Percentiles rank a stretch among this genome's conserved stretches.
These are phyloP conservation scores for Hyaena hyaena DNA, from an alignment of 2,113 vertebrate species.

Conservation along the genomic window DNA sequence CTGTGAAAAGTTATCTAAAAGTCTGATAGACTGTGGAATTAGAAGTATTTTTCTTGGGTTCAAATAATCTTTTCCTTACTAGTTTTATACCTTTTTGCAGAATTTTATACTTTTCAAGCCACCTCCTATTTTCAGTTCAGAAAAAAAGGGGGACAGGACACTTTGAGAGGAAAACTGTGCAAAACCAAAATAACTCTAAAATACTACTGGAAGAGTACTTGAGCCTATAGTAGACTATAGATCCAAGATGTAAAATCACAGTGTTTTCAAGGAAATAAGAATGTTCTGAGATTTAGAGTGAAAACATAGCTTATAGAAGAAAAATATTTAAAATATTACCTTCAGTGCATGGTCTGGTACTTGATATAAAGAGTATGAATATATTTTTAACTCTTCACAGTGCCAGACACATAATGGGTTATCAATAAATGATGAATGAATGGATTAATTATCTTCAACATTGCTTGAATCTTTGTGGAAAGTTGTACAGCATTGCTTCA, in stretches of 20 bases:
- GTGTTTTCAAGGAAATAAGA: slow-evolving; percentile 5
- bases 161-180: slow-evolving; percentile 47
- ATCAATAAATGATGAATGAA: not conserved
- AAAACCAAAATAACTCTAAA: slow-evolving; percentile 64
- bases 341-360: not conserved
- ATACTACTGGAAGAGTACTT: slow-evolving; percentile 50
- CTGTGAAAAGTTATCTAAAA: slow-evolving; percentile 46
- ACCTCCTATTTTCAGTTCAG: slow-evolving; percentile 67
- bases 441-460: not conserved
- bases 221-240: slow-evolving; percentile 9
- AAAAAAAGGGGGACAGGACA: slow-evolving; percentile 20
- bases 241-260: not conserved
- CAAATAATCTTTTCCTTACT: slow-evolving; percentile 64
- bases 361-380: not conserved
- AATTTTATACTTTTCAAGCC: slow-evolving; percentile 64
- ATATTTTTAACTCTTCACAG: not conserved
- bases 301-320: not conserved
- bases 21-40: slow-evolving; percentile 5
- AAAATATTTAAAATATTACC: not conserved
- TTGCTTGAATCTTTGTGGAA: not conserved
- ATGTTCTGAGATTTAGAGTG: not conserved
- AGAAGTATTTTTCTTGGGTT: slow-evolving; percentile 52
- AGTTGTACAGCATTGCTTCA: not conserved
- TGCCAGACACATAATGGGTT: not conserved
- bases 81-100: slow-evolving; percentile 49